Conservation (phyloP, 2,797 vertebrate genomes). For the Bradypus variegatus region DNA sequence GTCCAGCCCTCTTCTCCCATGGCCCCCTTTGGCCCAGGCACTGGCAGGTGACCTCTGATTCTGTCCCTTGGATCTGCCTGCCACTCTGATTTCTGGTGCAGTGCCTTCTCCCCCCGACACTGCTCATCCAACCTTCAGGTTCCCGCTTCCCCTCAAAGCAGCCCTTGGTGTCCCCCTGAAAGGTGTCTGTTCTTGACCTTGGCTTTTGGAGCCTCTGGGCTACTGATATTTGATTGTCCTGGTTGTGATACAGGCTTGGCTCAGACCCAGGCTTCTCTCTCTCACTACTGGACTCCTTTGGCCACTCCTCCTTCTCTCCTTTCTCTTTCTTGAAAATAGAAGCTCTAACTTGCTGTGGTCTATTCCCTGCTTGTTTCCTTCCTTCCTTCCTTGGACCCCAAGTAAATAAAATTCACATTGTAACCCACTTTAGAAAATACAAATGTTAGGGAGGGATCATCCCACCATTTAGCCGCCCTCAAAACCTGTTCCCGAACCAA, state of each 20-base stretch:
- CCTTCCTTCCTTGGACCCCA: neutral
- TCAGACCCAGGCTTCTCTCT: neutral
- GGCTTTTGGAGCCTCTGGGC: neutral
- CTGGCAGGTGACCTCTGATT: neutral
- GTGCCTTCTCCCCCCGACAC: fast-evolving
- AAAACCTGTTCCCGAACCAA: neutral
- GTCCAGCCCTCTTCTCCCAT: neutral
- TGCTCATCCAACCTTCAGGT: neutral
- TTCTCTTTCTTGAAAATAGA: neutral
- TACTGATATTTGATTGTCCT: neutral
- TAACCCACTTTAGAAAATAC: neutral
- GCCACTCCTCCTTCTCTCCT: neutral
- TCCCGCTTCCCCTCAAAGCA: neutral
- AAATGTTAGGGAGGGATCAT: neutral
- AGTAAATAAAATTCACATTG: neutral
- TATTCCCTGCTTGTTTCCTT: neutral
- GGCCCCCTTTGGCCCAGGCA: neutral
- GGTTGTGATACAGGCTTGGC: neutral
- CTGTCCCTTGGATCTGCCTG: neutral
- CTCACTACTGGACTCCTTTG: neutral
- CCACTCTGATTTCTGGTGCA: neutral
- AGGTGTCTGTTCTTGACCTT: neutral
- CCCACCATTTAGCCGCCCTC: neutral
- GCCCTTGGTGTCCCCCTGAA: neutral
- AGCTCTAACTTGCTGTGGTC: neutral